These are phyloP conservation scores for Craterocephalus amniculus DNA, from an alignment of 2,797 vertebrate species.

Conservation along the genomic window DNA sequence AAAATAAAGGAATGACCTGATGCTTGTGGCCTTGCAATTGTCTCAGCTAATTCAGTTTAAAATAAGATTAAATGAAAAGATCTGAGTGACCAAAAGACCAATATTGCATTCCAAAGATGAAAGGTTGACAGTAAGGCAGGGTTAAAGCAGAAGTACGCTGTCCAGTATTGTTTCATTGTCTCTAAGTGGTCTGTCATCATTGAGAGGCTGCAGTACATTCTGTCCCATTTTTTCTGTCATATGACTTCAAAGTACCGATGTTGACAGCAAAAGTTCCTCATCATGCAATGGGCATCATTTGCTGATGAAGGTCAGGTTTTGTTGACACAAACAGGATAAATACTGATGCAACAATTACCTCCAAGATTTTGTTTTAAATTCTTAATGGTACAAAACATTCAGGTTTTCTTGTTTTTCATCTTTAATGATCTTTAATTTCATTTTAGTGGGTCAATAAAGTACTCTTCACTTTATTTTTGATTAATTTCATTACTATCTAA, in stretches of 20 bases:
- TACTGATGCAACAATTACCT: not conserved
- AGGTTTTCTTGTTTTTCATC: no score
- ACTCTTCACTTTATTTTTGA: not conserved
- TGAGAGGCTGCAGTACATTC: not conserved
- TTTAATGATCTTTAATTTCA: no score
- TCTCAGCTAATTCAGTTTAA: not conserved
- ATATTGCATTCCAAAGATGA: conserved; percentile 18
- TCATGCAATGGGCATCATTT: not conserved
- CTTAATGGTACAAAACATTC: not conserved
- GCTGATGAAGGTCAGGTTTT: not conserved
- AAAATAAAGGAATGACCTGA: not conserved
- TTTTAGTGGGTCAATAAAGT: not conserved
- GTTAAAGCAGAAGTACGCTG: not conserved
- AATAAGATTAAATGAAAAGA: conserved; percentile 7
- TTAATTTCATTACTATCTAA: not conserved
- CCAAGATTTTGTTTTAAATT: not conserved
- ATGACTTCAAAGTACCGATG: not conserved
- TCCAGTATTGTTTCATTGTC: not conserved
- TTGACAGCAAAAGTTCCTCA: not conserved
- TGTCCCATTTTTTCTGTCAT: not conserved
- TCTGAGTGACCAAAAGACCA: not conserved
- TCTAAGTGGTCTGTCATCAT: not conserved
- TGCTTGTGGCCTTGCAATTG: no score
- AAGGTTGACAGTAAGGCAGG: conserved; percentile 4
- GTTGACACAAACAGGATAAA: not conserved